A percentile compares a stretch with the other conserved stretches of the same genome.
Conservation (phyloP, 2,113 vertebrate species). For the Carettochelys insculpta region DNA sequence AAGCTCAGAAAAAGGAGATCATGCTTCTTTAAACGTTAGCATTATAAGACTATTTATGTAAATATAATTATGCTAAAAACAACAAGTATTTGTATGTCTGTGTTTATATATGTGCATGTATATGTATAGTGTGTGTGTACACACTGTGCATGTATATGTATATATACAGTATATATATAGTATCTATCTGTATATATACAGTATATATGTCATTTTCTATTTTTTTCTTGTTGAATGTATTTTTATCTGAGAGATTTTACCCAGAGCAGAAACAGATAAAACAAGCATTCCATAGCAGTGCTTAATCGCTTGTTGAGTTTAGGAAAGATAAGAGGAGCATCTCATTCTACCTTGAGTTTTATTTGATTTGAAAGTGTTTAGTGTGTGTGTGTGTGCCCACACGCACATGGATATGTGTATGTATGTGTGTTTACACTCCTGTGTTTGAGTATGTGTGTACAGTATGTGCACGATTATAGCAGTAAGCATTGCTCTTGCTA, state of each 20-base stretch:
- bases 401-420: background rate
- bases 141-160: conserved; percentile 71
- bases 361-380: conserved; percentile 71
- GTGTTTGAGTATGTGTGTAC: conserved; percentile 45
- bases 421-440: conserved; percentile 56
- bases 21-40: conserved; percentile 88
- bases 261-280: conserved; percentile 82
- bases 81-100: conserved; percentile 86
- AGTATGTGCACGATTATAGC: conserved; percentile 64
- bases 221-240: conserved; percentile 92
- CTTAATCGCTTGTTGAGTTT: conserved; percentile 81
- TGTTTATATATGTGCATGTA: conserved; percentile 81
- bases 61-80: conserved; percentile 88
- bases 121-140: conserved; percentile 64
- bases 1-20: conserved; percentile 83
- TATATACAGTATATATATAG: conserved; percentile 77
- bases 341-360: conserved; percentile 82
- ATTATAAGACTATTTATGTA: conserved; percentile 93
- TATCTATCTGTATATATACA: conserved; percentile 81
- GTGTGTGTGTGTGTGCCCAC: conserved; percentile 15
- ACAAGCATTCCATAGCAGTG: conserved; percentile 87
- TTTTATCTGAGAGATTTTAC: conserved; percentile 90
- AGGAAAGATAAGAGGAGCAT: conserved; percentile 77
- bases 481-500: conserved; percentile 76
- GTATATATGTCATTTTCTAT: conserved; percentile 83